These are phyloP conservation scores for Stenurella melanura DNA, from an alignment of 2,888 invertebrate genomes.

Conservation along the genomic window DNA sequence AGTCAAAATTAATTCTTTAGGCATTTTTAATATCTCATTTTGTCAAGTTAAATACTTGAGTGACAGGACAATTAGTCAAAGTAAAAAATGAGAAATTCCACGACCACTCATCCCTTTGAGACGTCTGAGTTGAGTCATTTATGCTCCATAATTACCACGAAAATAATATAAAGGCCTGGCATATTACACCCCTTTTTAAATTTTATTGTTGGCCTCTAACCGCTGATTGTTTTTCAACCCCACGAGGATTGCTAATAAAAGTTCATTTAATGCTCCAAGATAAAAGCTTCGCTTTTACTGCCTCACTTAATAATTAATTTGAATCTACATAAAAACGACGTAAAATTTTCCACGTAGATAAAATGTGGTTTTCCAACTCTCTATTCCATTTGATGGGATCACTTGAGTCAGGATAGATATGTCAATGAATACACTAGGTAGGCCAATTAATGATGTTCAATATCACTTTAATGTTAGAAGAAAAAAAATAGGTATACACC, in stretches of 20 bases:
- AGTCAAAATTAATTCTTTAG: conserved; percentile 5
- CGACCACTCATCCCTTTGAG: conserved; percentile 17
- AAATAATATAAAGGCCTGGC: conserved; percentile 20
- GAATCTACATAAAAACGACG: conserved; percentile 45
- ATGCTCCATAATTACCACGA: conserved; percentile 8
- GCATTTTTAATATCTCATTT: not conserved
- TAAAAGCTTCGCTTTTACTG: conserved; percentile 40
- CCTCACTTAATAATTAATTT: conserved; percentile 46
- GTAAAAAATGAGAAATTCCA: conserved; percentile 17
- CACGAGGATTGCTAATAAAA: conserved; percentile 41
- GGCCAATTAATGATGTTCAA: too few species aligned
- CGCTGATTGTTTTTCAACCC: conserved; percentile 38
- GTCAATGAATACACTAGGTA: too few species aligned
- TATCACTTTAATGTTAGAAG: too few species aligned
- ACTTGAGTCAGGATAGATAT: too few species aligned
- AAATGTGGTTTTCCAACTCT: conserved; percentile 4
- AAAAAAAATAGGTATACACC: too few species aligned
- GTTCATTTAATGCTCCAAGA: conserved; percentile 45
- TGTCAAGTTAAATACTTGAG: not conserved
- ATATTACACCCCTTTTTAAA: conserved; percentile 33
- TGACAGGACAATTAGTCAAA: conserved; percentile 30
- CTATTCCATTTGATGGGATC: too few species aligned
- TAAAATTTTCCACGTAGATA: conserved; percentile 23
- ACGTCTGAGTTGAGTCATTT: conserved; percentile 14
- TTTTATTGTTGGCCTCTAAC: conserved; percentile 33